Percentiles rank a stretch among this genome's conserved stretches.
Evolutionary conservation across 2,888 invertebrate species (phyloP).

Genomic region (Sinhomidia bicolor): DNA sequence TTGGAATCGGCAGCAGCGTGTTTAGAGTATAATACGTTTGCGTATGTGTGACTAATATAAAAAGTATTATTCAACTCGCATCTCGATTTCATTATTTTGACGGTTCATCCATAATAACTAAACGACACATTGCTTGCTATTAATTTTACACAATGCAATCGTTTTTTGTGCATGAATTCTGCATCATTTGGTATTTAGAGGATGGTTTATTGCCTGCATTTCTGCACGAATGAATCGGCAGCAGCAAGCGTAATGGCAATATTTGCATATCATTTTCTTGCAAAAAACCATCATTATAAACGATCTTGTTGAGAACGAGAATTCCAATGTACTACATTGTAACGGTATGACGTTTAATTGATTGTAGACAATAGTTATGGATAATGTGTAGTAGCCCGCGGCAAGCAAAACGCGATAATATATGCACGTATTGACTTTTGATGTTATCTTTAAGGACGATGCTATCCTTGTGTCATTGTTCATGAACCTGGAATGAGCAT

Average conservation of each 20-base stretch:
- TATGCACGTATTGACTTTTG: conserved; percentile 5
- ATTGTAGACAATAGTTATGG: conserved; percentile 8
- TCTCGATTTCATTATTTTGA: conserved; percentile 33
- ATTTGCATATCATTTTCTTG: conserved; percentile 52
- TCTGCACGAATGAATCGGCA: not conserved
- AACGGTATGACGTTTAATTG: conserved; percentile 13
- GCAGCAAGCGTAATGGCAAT: not conserved
- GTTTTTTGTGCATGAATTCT: not conserved
- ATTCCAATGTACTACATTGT: not conserved
- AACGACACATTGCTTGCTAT: too few relatives aligned
- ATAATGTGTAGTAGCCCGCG: conserved; percentile 27
- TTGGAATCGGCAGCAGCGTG: too few relatives aligned
- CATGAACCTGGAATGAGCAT: conserved; percentile 8
- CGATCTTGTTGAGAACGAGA: conserved; percentile 16
- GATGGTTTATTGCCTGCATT: not conserved
- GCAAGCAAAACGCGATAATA: too few relatives aligned
- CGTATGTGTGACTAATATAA: not conserved
- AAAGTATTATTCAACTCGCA: conserved; percentile 7
- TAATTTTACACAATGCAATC: not conserved
- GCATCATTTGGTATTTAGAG: conserved; percentile 30
- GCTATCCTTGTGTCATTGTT: conserved; percentile 2
- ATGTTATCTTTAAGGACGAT: conserved; percentile 5
- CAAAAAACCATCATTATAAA: not conserved
- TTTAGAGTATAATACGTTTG: too few relatives aligned
- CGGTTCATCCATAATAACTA: too few relatives aligned